Evolutionary conservation across 30 jellyfish, hydroid and myxozoan species (phyloP).

Genomic region (Sanderia malayensis): DNA sequence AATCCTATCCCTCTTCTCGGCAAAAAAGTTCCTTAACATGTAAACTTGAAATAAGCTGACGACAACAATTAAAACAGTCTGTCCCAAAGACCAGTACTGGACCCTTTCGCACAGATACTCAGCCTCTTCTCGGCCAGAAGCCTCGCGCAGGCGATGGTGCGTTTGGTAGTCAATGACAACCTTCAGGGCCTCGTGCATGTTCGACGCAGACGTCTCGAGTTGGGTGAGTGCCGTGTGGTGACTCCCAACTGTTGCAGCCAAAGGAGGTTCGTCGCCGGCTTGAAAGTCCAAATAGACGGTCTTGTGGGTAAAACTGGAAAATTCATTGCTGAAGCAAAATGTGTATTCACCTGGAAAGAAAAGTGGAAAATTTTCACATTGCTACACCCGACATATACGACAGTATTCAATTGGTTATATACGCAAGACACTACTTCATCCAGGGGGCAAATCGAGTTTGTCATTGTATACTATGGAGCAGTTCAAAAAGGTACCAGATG

Average conservation of each 20-base stretch:
- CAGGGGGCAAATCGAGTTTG: no score
- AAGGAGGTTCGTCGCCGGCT: conserved; percentile 86
- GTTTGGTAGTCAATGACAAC: conserved; percentile 94
- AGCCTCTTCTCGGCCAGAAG: conserved; percentile 90
- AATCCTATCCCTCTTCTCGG: conserved; percentile 90
- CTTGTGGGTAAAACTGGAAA: conserved; percentile 91
- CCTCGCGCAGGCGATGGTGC: conserved; percentile 93
- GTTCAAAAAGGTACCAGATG: no score
- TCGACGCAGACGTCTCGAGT: conserved; percentile 88
- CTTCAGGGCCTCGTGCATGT: conserved; percentile 89
- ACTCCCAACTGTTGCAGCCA: conserved; percentile 55
- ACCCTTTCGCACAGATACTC: conserved; percentile 89
- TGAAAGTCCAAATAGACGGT: conserved; percentile 89
- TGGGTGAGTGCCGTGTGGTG: conserved; percentile 91
- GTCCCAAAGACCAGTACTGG: conserved; percentile 98
- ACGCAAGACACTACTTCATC: no score
- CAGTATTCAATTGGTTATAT: neutral
- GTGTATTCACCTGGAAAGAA: conserved; percentile 80
- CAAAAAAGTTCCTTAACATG: conserved; percentile 82
- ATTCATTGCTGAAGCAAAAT: conserved; percentile 94
- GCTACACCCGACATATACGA: no score
- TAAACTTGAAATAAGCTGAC: conserved; percentile 70
- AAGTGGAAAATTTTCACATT: no score
- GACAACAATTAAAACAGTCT: conserved; percentile 60
- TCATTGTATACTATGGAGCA: no score